Evolutionary conservation across 2,797 vertebrate species (phyloP).

Genomic region (Apogon talboti): DNA sequence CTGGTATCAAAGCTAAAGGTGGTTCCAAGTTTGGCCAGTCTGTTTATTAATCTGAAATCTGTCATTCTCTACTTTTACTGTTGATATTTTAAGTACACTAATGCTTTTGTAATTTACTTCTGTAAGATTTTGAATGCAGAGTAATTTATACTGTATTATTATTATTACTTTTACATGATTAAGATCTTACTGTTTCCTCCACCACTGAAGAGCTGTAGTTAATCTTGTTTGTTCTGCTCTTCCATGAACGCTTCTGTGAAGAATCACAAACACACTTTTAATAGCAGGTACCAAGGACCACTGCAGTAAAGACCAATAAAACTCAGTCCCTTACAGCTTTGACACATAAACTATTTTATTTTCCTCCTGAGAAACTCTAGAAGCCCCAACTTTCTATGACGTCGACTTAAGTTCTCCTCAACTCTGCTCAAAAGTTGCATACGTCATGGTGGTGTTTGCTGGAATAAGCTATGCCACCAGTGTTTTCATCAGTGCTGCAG

Average conservation of each 20-base stretch:
- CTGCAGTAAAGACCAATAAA: constrained; percentile 32
- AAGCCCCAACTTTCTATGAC: constrained; percentile 44
- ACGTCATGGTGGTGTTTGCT: constrained; percentile 51
- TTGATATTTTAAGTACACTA: too few species aligned
- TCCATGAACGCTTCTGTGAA: constrained; percentile 7
- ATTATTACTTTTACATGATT: too few species aligned
- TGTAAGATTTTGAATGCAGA: too few species aligned
- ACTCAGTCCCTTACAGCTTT: constrained; percentile 27
- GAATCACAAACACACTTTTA: constrained; percentile 26
- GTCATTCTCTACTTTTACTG: too few species aligned
- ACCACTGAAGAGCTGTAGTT: background rate
- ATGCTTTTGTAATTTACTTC: too few species aligned
- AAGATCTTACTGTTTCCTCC: too few species aligned
- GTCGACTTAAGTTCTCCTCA: constrained; percentile 46
- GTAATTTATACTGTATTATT: too few species aligned
- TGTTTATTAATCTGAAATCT: too few species aligned
- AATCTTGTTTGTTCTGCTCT: constrained; percentile 3
- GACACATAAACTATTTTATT: constrained; percentile 45
- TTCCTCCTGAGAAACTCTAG: constrained; percentile 42
- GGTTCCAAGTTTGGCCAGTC: too few species aligned
- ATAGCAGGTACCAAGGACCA: constrained; percentile 17
- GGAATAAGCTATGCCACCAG: constrained; percentile 36
- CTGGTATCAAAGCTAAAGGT: too few species aligned
- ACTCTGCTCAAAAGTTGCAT: constrained; percentile 39
- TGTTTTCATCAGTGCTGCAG: constrained; percentile 51